A percentile compares a stretch with the other conserved stretches of the same genome.
phyloP scores from a whole-genome alignment of 37 sponge, comb jelly and placozoan genomes.

The Haliclona indistincta region DNA sequence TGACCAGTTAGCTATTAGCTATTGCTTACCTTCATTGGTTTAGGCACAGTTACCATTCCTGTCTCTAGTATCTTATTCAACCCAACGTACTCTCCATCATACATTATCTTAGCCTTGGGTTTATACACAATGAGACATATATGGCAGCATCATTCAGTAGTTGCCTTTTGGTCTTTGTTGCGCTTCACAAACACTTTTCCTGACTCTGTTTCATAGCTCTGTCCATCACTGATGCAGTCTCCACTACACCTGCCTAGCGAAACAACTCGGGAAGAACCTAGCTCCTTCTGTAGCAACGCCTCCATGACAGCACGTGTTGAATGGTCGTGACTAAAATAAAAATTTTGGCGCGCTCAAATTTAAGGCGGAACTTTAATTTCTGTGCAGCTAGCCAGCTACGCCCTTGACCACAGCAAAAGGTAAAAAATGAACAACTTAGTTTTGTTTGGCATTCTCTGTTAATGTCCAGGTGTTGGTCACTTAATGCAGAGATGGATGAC shows the following conservation, averaged over 20 bases:
- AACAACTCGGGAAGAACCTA: conserved; percentile 7
- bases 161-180: conserved; percentile 54
- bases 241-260: conserved; percentile 43
- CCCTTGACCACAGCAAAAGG: no score
- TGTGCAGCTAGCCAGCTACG: no score
- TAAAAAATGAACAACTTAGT: no score
- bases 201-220: conserved; percentile 46
- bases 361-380: no score
- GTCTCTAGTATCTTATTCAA: conserved; percentile 48
- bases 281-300: conserved; percentile 29
- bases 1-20: no score
- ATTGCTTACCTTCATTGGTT: conserved; percentile 49
- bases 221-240: conserved; percentile 69
- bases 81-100: conserved; percentile 64
- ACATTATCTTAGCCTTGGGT: conserved; percentile 66
- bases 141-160: background rate
- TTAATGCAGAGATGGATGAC: no score
- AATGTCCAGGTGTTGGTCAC: no score
- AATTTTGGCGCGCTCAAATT: no score
- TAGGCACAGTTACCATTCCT: conserved; percentile 54
- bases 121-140: background rate
- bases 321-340: no score
- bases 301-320: no score
- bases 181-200: conserved; percentile 66
- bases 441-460: no score